Percentiles rank a stretch among this genome's conserved stretches.
These are phyloP conservation scores for Bergia sp. DNA, from an alignment of 92 coral and sea anemone genomes.

Conservation along the genomic window DNA sequence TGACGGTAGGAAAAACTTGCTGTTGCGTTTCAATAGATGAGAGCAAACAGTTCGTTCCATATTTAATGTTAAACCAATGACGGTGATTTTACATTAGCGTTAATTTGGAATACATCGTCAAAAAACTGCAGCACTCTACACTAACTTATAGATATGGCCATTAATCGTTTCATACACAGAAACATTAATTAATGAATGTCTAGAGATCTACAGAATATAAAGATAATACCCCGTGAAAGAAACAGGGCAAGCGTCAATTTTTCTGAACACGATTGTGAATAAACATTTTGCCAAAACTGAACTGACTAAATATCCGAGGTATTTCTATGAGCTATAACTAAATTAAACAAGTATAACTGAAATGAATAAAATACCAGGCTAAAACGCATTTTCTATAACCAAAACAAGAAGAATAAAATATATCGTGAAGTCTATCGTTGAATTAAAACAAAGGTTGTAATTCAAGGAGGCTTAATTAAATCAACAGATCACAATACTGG, in stretches of 20 bases:
- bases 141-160: neutral
- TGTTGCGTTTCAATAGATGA: too few relatives aligned
- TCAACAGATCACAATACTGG: neutral
- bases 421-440: neutral
- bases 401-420: neutral
- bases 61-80: too few relatives aligned
- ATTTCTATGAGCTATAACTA: neutral
- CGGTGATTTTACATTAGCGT: too few relatives aligned
- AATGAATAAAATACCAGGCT: neutral
- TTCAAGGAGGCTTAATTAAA: neutral
- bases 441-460: neutral
- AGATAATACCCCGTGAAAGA: neutral
- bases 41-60: too few relatives aligned
- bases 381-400: too few relatives aligned
- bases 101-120: neutral
- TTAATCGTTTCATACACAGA: neutral
- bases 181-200: neutral
- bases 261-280: too few relatives aligned
- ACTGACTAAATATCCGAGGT: neutral
- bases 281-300: neutral
- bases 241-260: neutral
- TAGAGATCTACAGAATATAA: neutral
- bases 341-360: too few relatives aligned
- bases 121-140: neutral
- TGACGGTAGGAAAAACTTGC: too few relatives aligned